A percentile compares a stretch with the other conserved stretches of the same genome.
These are phyloP conservation scores for Drosophila kohkoa DNA, from an alignment of 1,140 invertebrate genomes.

Conservation along the genomic window DNA sequence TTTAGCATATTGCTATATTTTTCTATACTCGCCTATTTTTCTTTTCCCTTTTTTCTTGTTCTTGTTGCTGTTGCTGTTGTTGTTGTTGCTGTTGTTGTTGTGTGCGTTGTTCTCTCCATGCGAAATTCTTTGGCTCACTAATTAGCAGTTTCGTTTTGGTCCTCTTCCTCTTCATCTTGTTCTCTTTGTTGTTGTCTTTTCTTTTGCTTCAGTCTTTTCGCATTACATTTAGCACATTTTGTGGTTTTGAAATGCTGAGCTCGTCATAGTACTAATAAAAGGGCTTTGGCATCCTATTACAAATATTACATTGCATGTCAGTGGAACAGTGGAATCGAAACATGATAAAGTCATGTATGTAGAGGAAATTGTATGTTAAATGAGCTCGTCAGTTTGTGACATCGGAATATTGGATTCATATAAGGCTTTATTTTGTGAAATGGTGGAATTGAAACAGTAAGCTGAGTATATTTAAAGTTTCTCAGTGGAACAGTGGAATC, in stretches of 20 bases:
- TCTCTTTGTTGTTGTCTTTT: conserved; percentile 14
- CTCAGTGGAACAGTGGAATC: conserved; percentile 3
- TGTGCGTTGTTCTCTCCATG: conserved; percentile 38
- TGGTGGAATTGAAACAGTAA: too few species aligned
- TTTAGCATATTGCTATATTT: conserved; percentile 62
- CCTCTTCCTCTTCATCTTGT: neutral
- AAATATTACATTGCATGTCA: too few species aligned
- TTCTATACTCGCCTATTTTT: conserved; percentile 43
- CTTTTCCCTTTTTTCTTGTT: conserved; percentile 20
- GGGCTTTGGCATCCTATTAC: too few species aligned
- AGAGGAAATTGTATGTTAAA: neutral
- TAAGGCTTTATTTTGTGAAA: too few species aligned
- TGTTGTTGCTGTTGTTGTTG: conserved; percentile 10
- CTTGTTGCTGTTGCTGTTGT: conserved; percentile 35
- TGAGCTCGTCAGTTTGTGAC: too few species aligned
- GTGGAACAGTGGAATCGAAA: conserved; percentile 8
- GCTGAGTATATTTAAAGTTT: too few species aligned
- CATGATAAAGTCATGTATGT: neutral
- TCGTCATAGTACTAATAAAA: neutral
- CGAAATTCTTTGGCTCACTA: conserved; percentile 62
- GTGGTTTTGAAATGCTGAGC: neutral
- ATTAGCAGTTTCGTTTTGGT: conserved; percentile 67
- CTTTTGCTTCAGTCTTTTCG: conserved; percentile 11
- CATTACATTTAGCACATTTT: conserved; percentile 2
- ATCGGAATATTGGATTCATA: too few species aligned